Evolutionary conservation across 1,140 invertebrate genomes (phyloP), one percentile per base, ranked within the genome.

Genomic region (Halesus radiatus): DNA sequence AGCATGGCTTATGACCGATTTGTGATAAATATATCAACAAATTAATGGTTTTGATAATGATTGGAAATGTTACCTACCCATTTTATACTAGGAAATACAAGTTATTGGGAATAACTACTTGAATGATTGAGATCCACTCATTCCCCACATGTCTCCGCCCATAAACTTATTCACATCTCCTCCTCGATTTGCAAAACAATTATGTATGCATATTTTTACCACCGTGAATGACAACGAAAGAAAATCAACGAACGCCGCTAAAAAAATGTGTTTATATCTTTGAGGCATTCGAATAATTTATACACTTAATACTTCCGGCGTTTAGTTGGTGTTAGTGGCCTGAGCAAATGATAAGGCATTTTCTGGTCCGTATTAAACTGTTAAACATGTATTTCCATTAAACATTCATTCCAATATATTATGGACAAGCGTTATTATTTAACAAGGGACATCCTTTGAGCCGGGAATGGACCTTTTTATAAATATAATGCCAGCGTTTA

Each of bases 301-400:
- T 83, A 80, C 81, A 79, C 72, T 80, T 83, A 80, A 83, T 79
- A 83, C 78, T 83, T 83, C 81, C 81, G 81, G 81, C 70, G 66
- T 73, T 78, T 52, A 74, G 68, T 62, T 62, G 66, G 56, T 70
- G 52, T 52, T 15, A 22, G 52, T 32, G 45, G 26, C 13, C 52
- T 1, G 45, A 29, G 22, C 26, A 52, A 20, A 78, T 83, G 81
- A 83, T 83, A 79, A 76, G 64, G 76, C 81, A 78, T 80, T 80
- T 80, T 83, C 64, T 22, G 15, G 56, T 18, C 77, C 37, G 52
- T 70, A 54, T 78, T 78, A 70, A 52, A 77, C 45, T 77, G 75
- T 37, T 76, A 26, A 62, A 77, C 56, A 77, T 64, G n/a, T 64
- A 77, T 77, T 62, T 64, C 37, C 75, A 64, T 64, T 64, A 45